Percentiles rank a stretch among this genome's conserved stretches.
Conservation (phyloP, 1,140 invertebrate species). For the Drosophila athabasca region DNA sequence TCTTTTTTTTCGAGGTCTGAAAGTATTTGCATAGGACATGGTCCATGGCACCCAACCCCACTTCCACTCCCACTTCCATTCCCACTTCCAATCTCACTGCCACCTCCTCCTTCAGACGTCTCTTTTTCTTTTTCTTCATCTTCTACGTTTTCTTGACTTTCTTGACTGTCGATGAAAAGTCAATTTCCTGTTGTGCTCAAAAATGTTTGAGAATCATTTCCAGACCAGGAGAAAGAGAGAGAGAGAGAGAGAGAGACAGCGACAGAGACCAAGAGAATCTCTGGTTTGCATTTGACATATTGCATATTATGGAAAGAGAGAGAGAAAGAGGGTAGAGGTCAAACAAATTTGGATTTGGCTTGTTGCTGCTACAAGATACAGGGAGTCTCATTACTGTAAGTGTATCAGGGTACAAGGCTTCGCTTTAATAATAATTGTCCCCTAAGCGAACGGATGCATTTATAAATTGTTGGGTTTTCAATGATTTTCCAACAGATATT, state of each 20-base stretch:
- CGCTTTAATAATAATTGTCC: no score
- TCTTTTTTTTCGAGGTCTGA: slow-evolving; percentile 39
- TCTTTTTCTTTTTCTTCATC: not conserved
- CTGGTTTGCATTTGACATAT: slow-evolving; percentile 69
- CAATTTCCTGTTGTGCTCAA: slow-evolving; percentile 76
- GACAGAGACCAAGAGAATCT: not conserved
- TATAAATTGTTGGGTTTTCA: no score
- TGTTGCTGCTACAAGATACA: not conserved
- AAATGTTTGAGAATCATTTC: slow-evolving; percentile 60
- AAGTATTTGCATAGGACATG: slow-evolving; percentile 76
- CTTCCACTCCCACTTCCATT: not conserved
- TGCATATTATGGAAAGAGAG: slow-evolving; percentile 52
- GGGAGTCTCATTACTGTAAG: no score
- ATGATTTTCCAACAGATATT: no score
- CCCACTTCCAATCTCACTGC: not conserved
- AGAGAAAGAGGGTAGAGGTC: not conserved
- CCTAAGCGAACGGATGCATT: no score
- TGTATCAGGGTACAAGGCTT: no score
- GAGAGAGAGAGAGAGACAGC: no score
- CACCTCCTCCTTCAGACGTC: not conserved
- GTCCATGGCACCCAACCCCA: not conserved
- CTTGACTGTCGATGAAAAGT: slow-evolving; percentile 70
- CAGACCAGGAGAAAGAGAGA: no score
- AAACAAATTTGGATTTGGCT: slow-evolving; percentile 3
- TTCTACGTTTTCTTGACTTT: slow-evolving; percentile 15